Evolutionary conservation across 2,113 vertebrate species (phyloP).

Genomic region (Caloenas nicobarica): DNA sequence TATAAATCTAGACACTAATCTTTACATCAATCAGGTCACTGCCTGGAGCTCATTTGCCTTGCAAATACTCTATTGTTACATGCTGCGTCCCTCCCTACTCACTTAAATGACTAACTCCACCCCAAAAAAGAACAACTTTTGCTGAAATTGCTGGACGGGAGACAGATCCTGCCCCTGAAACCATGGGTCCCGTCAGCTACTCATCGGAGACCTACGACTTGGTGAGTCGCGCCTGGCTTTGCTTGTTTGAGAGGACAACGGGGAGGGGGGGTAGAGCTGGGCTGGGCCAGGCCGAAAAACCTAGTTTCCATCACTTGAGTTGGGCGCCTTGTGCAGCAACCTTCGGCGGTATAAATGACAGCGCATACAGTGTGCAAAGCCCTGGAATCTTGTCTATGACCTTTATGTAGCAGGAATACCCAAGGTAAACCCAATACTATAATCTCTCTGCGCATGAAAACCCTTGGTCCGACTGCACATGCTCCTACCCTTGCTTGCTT

Average conservation of each 20-base stretch:
- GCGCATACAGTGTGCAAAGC: not conserved
- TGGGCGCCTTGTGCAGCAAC: not conserved
- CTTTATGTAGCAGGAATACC: not conserved
- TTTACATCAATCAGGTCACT: not conserved
- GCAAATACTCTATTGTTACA: constrained; percentile 35
- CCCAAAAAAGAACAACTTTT: constrained; percentile 18
- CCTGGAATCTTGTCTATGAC: not conserved
- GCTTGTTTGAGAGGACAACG: not conserved
- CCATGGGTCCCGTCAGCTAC: constrained; percentile 45
- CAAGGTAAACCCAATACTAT: not conserved
- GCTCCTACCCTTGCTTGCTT: not conserved
- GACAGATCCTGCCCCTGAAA: not conserved
- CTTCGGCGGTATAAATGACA: not conserved
- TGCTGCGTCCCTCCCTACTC: not conserved
- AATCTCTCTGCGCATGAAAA: accelerated
- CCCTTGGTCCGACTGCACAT: accelerated
- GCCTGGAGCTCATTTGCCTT: constrained; percentile 55
- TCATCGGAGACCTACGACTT: constrained; percentile 34
- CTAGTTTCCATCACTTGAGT: not conserved
- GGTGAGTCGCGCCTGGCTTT: constrained; percentile 35
- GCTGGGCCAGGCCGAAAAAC: not conserved
- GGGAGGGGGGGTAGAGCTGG: not conserved
- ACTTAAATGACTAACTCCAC: not conserved
- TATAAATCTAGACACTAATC: not conserved
- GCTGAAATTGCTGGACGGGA: constrained; percentile 12